Percentiles rank a stretch among this genome's conserved stretches.
phyloP scores from a whole-genome alignment of 2,797 vertebrate species.

The Dryobates pubescens region DNA sequence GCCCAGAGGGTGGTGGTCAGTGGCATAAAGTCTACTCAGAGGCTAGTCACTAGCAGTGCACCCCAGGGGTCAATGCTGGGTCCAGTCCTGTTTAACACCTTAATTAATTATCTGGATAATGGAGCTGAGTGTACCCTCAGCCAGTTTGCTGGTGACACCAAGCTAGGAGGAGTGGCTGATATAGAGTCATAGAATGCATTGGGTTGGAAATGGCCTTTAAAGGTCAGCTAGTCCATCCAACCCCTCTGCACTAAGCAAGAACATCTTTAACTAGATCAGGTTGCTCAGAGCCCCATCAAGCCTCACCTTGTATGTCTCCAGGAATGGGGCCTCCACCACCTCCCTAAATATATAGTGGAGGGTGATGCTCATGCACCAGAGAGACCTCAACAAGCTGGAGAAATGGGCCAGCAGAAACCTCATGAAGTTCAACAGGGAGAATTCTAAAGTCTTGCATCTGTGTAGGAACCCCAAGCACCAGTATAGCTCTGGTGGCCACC shows the following conservation, averaged over 20 bases:
- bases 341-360: not conserved
- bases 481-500: too few relatives aligned
- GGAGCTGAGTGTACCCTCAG: not conserved
- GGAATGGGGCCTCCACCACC: too few relatives aligned
- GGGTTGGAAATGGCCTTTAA: too few relatives aligned
- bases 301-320: too few relatives aligned
- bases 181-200: too few relatives aligned
- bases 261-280: too few relatives aligned
- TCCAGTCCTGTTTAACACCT: not conserved
- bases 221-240: too few relatives aligned
- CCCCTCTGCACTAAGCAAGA: too few relatives aligned
- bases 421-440: too few relatives aligned
- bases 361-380: not conserved
- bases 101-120: not conserved
- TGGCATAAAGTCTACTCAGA: not conserved
- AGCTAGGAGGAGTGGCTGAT: not conserved
- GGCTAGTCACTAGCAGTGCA: not conserved
- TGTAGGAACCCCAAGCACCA: too few relatives aligned
- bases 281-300: too few relatives aligned
- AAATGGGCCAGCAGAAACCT: not conserved
- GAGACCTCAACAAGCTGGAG: not conserved
- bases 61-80: not conserved
- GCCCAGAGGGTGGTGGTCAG: not conserved
- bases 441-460: too few relatives aligned
- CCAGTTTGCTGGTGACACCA: not conserved